Percentiles rank a stretch among this genome's conserved stretches.
Conservation (phyloP, 2,113 vertebrate genomes). For the Aspidoscelis tigris region DNA sequence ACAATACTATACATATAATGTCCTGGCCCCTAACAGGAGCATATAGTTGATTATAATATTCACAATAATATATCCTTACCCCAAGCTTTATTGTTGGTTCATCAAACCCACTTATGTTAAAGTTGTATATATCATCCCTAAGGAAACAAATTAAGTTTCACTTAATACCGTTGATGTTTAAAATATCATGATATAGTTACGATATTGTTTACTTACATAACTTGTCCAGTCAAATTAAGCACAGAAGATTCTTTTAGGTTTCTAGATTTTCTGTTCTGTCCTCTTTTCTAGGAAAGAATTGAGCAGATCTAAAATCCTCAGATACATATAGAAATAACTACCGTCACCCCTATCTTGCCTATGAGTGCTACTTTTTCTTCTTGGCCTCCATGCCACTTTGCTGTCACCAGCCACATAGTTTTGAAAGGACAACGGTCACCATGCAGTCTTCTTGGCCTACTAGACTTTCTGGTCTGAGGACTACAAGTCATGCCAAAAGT, state of each 20-base stretch:
- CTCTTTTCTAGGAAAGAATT: slow-evolving; percentile 61
- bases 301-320: background rate
- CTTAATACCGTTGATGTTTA: background rate
- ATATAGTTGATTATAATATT: background rate
- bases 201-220: slow-evolving; percentile 70
- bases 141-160: slow-evolving; percentile 52
- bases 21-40: background rate
- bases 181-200: slow-evolving; percentile 12
- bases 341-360: too few species aligned
- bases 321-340: too few species aligned
- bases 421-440: too few species aligned
- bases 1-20: background rate
- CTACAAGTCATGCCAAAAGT: too few species aligned
- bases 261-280: slow-evolving; percentile 59
- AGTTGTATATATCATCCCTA: slow-evolving; percentile 81
- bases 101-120: slow-evolving; percentile 71
- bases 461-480: too few species aligned
- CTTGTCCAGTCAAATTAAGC: slow-evolving; percentile 56
- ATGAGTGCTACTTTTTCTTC: too few species aligned
- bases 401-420: too few species aligned
- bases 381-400: too few species aligned
- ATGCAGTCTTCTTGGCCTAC: too few species aligned
- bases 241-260: slow-evolving; percentile 63
- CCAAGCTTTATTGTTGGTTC: slow-evolving; percentile 81
- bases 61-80: slow-evolving; percentile 68